phyloP scores from a whole-genome alignment of 2,797 vertebrate genomes.

The Euthynnus affinis region DNA sequence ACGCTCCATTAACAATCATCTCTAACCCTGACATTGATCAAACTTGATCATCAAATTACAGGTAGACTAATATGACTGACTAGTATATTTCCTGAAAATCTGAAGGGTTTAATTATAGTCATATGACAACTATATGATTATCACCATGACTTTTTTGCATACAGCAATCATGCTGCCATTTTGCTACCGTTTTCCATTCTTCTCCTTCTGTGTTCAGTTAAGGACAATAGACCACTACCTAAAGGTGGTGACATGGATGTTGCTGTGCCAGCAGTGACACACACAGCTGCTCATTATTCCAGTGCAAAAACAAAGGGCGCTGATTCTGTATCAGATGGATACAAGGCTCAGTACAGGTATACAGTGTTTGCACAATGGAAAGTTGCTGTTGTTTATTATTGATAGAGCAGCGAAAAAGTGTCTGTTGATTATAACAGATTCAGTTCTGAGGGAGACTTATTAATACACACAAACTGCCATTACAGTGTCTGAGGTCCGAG shows the following conservation, averaged over 20 bases:
- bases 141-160: slow-evolving; percentile 15
- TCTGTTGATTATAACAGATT: slow-evolving; percentile 6
- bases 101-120: slow-evolving; percentile 5
- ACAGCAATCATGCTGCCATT: not conserved
- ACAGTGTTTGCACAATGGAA: slow-evolving; percentile 19
- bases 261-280: not conserved
- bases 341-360: slow-evolving; percentile 38
- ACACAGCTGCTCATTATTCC: slow-evolving; percentile 32
- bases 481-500: slow-evolving; percentile 31
- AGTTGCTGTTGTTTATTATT: not conserved
- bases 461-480: slow-evolving; percentile 18
- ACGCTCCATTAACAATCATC: slow-evolving; percentile 32
- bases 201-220: not conserved
- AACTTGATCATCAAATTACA: slow-evolving; percentile 3
- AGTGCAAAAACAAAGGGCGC: slow-evolving; percentile 38
- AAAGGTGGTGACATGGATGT: not conserved
- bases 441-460: slow-evolving; percentile 23
- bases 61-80: not conserved
- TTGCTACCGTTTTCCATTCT: not conserved
- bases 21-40: not conserved
- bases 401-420: slow-evolving; percentile 13
- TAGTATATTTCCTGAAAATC: slow-evolving; percentile 5
- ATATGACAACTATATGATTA: slow-evolving; percentile 3
- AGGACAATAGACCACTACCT: not conserved
- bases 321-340: slow-evolving; percentile 18